Percentiles rank a stretch among this genome's conserved stretches.
phyloP scores from a whole-genome alignment of 2,113 vertebrate genomes.

The Furnarius figulus region DNA sequence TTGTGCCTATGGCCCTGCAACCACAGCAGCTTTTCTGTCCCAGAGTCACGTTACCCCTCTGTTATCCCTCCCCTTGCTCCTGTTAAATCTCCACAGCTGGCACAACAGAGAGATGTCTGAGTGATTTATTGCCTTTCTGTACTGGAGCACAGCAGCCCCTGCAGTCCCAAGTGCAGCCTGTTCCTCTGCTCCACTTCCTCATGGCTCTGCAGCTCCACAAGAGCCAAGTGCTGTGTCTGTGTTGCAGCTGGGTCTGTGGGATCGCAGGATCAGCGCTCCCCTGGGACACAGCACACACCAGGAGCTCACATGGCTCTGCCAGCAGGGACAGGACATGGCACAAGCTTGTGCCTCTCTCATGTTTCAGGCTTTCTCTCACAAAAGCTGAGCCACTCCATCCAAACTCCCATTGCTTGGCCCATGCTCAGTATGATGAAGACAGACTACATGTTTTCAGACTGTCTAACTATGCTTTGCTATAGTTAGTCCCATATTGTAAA shows the following conservation, averaged over 20 bases:
- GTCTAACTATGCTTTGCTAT: neutral
- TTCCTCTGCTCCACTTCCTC: neutral
- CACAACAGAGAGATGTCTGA: neutral
- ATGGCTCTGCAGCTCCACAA: neutral
- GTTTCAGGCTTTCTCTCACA: neutral
- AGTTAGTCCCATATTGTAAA: neutral
- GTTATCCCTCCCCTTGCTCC: constrained; percentile 38
- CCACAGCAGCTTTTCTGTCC: neutral
- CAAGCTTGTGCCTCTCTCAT: neutral
- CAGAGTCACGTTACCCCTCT: neutral
- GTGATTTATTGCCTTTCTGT: constrained; percentile 29
- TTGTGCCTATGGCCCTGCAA: neutral
- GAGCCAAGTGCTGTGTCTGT: constrained; percentile 21
- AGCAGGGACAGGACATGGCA: neutral
- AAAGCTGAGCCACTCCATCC: neutral
- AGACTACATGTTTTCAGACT: neutral
- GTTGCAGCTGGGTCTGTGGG: neutral
- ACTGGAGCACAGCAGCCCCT: neutral
- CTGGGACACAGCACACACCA: neutral
- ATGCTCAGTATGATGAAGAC: neutral
- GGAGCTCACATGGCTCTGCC: neutral
- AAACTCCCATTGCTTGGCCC: neutral
- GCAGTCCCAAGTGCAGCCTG: neutral
- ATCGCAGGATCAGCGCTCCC: neutral
- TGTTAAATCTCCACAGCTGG: constrained; percentile 13